Conservation (phyloP, 2,797 vertebrate genomes). For the Hemibagrus guttatus region DNA sequence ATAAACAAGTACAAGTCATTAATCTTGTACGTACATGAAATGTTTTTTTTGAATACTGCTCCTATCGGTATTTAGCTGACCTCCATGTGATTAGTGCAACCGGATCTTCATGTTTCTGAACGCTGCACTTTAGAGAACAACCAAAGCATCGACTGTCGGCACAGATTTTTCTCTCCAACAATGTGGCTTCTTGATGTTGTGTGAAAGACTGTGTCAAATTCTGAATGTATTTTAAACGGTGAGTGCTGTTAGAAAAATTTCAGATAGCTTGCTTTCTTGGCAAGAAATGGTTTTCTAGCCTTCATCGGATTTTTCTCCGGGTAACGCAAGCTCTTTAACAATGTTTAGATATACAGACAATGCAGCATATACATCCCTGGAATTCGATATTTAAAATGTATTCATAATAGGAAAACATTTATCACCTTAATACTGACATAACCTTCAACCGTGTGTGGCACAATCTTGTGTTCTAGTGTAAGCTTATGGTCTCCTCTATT, state of each 20-base stretch:
- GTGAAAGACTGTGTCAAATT: background rate
- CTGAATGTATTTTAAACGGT: conserved; percentile 1
- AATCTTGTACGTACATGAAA: background rate
- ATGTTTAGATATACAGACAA: conserved; percentile 13
- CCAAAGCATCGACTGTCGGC: conserved; percentile 58
- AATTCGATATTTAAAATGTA: conserved; percentile 20
- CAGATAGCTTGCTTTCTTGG: conserved; percentile 11
- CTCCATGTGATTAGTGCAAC: conserved; percentile 17
- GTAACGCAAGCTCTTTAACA: conserved; percentile 14
- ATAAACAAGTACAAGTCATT: background rate
- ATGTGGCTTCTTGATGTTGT: conserved; percentile 1
- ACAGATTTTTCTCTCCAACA: background rate
- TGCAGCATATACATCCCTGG: conserved; percentile 18
- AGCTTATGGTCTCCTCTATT: conserved; percentile 23
- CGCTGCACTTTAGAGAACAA: conserved; percentile 62
- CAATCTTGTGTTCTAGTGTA: conserved; percentile 30
- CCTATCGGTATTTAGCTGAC: background rate
- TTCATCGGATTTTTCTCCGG: conserved; percentile 13
- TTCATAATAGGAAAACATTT: conserved; percentile 21
- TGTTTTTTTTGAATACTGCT: background rate
- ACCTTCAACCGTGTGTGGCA: conserved; percentile 27
- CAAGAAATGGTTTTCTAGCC: conserved; percentile 5
- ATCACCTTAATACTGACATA: conserved; percentile 24
- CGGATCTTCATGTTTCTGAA: conserved; percentile 33
- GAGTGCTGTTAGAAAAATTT: background rate